Conservation (phyloP, 2,888 invertebrate genomes). For the Tetragonula carbonaria region DNA sequence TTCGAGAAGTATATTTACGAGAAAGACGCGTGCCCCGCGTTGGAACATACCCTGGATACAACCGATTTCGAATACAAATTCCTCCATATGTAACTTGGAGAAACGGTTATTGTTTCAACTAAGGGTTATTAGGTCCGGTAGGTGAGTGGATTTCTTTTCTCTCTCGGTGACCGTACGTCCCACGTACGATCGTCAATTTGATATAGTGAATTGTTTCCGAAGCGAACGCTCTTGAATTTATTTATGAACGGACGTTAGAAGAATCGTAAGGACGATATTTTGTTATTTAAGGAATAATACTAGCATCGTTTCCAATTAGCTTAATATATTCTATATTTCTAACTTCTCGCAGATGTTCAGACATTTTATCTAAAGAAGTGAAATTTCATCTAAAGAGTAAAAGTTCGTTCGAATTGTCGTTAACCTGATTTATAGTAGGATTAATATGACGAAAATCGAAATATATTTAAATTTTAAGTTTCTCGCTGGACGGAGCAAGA, state of each 20-base stretch:
- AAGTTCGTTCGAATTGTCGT: no score
- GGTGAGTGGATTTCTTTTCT: constrained; percentile 44
- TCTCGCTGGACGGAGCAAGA: no score
- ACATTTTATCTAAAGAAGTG: no score
- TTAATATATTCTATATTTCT: no score
- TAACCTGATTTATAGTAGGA: no score
- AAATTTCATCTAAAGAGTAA: no score
- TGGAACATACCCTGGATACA: constrained; percentile 56
- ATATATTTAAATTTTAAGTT: no score
- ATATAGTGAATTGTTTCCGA: constrained; percentile 30
- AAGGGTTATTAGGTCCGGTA: constrained; percentile 70
- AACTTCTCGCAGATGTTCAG: no score
- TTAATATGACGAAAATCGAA: no score
- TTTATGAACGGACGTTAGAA: constrained; percentile 8
- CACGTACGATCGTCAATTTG: constrained; percentile 60
- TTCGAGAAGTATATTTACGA: constrained; percentile 77
- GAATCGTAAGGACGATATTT: background rate
- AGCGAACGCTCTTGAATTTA: constrained; percentile 36
- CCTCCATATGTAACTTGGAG: constrained; percentile 68
- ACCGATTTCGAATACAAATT: constrained; percentile 77
- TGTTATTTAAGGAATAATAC: background rate
- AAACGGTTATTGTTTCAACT: constrained; percentile 66
- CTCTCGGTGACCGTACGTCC: constrained; percentile 56
- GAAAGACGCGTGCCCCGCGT: constrained; percentile 73
- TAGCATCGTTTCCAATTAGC: background rate